These are phyloP conservation scores for Tetranychus urticae DNA, from an alignment of 1,140 invertebrate species.

Conservation along the genomic window DNA sequence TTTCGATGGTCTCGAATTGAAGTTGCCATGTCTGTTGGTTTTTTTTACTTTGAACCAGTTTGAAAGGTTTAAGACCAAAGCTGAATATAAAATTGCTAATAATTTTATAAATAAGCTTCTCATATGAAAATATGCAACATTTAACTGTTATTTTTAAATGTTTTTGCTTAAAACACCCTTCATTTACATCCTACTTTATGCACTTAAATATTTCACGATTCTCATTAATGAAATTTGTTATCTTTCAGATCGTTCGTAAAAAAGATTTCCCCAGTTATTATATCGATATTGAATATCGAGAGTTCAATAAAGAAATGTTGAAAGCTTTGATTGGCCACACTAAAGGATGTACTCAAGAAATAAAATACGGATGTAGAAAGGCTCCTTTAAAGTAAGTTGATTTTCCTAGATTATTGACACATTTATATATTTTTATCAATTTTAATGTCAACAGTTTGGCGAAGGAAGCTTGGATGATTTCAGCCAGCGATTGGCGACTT, in stretches of 20 bases:
- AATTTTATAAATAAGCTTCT: too few species aligned
- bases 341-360: constrained; percentile 60
- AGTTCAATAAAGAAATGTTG: constrained; percentile 67
- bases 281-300: constrained; percentile 58
- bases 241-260: constrained; percentile 39
- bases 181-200: background rate
- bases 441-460: constrained; percentile 31
- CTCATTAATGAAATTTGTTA: background rate
- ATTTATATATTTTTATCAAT: background rate
- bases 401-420: background rate
- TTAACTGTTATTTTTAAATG: too few species aligned
- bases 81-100: too few species aligned
- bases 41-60: too few species aligned
- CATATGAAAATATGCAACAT: too few species aligned
- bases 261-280: constrained; percentile 46
- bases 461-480: constrained; percentile 67
- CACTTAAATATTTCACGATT: background rate
- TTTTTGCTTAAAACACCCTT: too few species aligned
- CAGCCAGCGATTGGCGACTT: constrained; percentile 33
- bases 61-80: too few species aligned
- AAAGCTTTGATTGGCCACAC: constrained; percentile 68
- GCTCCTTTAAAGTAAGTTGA: constrained; percentile 36
- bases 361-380: constrained; percentile 73
- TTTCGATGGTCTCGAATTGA: too few species aligned
- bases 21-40: too few species aligned